Conservation (phyloP, 2,797 vertebrate species). For the Euthynnus affinis region DNA sequence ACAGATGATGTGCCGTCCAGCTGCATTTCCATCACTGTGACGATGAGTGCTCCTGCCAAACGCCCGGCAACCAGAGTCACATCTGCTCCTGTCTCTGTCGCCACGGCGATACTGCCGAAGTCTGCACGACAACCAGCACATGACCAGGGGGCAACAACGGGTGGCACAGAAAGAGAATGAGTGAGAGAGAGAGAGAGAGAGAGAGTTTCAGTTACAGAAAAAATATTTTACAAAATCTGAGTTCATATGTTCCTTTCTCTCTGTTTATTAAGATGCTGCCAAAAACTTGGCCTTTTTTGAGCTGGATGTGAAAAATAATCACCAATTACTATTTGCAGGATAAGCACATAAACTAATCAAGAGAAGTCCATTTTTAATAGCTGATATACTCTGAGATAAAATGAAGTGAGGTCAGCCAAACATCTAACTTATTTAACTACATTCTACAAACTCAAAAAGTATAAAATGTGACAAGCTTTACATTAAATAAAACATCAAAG, state of each 20-base stretch:
- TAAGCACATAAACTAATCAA: background rate
- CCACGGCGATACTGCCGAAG: constrained; percentile 82
- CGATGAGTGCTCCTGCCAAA: constrained; percentile 98
- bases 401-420: too few relatives aligned
- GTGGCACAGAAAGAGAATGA: constrained; percentile 70
- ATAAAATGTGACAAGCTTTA: too few relatives aligned
- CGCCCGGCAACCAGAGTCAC: constrained; percentile 97
- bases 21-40: constrained; percentile 94
- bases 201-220: constrained; percentile 53
- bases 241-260: constrained; percentile 30
- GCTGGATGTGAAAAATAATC: background rate
- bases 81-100: constrained; percentile 94
- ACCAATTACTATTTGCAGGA: background rate
- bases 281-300: constrained; percentile 16
- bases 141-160: constrained; percentile 76
- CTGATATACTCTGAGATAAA: background rate
- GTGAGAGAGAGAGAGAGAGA: constrained; percentile 28
- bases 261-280: constrained; percentile 4
- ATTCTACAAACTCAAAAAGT: too few relatives aligned
- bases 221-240: constrained; percentile 44
- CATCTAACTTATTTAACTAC: too few relatives aligned
- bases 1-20: constrained; percentile 99
- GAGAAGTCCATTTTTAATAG: background rate
- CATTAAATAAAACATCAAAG: too few relatives aligned
- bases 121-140: constrained; percentile 83